Base-by-base conservation (phyloP, 1,140 invertebrate species). In the Berghia stephanieae region DNA sequence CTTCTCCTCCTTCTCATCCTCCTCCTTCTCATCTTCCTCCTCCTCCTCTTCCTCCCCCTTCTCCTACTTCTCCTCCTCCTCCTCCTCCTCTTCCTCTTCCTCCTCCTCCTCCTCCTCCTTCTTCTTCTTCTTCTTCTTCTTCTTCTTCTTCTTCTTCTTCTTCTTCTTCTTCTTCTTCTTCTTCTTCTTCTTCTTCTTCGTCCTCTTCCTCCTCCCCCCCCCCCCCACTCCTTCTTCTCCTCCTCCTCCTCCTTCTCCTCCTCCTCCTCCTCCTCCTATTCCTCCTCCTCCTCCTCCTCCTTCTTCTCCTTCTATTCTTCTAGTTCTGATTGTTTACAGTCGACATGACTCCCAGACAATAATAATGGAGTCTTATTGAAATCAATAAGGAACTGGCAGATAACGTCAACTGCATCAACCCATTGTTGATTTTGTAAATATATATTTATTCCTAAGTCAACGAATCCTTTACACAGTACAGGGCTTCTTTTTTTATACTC, bases 91-190 rank as follows among this genome's bases (percentile, higher is more conserved):
- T 31, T n/a, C 8, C 24, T 31, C 6, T 18, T n/a, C 10, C 10
- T 6, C 38, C 55, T 60, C 34, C 55, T 60, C 34, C 55, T 60
- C 34, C 55, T 60, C 34, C 55, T 60, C 34, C 55, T 60, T 60
- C 55, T 60, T 60, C 55, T 60, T n/a, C 55, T 60, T n/a, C 55
- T 60, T n/a, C 55, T 60, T n/a, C 55, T 60, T n/a, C 55, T 60
- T 60, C 55, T 60, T 60, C 55, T 60, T 60, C 55, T 60, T 60
- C 55, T 60, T 60, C 55, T 60, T 60, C 55, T 60, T n/a, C 55
- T 60, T n/a, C 55, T 60, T n/a, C 55, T 60, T n/a, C 55, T 60
- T 60, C 55, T 60, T 60, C 21, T 60, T 60, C 55, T 60, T 60
- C 55, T 60, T 60, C 55, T 60, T n/a, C 55, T 60, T n/a, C 55